These are phyloP conservation scores for Melangyna quadrimaculata DNA, from an alignment of 2,888 invertebrate genomes.

Conservation along the genomic window DNA sequence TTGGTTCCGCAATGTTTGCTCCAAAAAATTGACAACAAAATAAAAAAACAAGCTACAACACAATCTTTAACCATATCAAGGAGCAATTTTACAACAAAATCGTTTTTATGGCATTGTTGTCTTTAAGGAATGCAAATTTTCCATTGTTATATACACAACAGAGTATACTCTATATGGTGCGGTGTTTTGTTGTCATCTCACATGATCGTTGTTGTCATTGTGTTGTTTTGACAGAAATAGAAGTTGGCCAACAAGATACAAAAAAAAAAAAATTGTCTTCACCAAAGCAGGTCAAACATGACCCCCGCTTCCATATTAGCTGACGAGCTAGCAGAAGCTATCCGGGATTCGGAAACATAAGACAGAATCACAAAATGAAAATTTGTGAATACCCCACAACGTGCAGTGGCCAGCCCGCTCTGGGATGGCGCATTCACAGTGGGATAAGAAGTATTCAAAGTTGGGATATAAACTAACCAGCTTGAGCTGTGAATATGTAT, in stretches of 20 bases:
- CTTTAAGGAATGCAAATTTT: constrained; percentile 63
- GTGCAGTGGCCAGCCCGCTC: neutral
- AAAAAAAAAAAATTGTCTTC: constrained; percentile 15
- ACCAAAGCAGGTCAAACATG: constrained; percentile 67
- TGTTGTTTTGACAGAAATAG: constrained; percentile 60
- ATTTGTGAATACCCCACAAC: constrained; percentile 17
- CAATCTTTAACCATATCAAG: constrained; percentile 11
- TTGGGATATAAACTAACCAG: neutral
- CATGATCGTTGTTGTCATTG: constrained; percentile 43
- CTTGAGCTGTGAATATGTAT: neutral
- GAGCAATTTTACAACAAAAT: constrained; percentile 38
- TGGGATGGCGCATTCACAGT: neutral
- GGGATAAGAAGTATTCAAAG: neutral
- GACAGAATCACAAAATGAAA: constrained; percentile 42
- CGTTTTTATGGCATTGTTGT: constrained; percentile 45
- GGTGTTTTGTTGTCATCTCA: constrained; percentile 46
- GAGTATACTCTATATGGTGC: constrained; percentile 46
- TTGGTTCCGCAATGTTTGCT: constrained; percentile 10
- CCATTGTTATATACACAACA: constrained; percentile 50
- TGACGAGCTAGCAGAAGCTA: constrained; percentile 63
- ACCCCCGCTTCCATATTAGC: constrained; percentile 69
- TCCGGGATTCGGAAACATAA: constrained; percentile 29
- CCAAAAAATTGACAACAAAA: constrained; percentile 22
- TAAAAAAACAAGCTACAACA: neutral
- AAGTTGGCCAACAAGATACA: constrained; percentile 43